Conservation (phyloP, 1,140 invertebrate species). For the Drosophila truncata region DNA sequence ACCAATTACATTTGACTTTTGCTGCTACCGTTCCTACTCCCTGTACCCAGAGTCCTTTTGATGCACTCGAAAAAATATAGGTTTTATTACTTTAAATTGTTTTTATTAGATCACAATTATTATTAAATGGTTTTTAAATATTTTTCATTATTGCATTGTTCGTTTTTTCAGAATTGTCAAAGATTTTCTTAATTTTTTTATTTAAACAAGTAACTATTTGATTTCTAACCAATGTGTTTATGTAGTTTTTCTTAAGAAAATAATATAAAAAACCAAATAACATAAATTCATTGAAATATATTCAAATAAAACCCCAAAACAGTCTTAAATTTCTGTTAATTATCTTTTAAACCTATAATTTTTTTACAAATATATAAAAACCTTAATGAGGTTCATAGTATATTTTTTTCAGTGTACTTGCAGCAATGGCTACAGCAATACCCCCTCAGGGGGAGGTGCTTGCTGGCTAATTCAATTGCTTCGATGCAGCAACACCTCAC, state of each 20-base stretch:
- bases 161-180: too few relatives aligned
- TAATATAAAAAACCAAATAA: too few relatives aligned
- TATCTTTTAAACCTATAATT: neutral
- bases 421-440: neutral
- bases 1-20: constrained; percentile 51
- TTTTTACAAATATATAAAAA: neutral
- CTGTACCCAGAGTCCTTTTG: neutral
- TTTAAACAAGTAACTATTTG: too few relatives aligned
- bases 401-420: neutral
- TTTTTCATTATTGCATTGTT: too few relatives aligned
- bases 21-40: neutral
- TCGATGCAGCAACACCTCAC: neutral
- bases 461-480: constrained; percentile 14
- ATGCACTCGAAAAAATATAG: neutral
- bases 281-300: neutral
- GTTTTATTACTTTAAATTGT: too few relatives aligned
- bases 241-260: too few relatives aligned
- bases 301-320: neutral
- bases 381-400: too few relatives aligned
- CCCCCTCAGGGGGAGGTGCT: neutral
- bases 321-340: neutral
- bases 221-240: too few relatives aligned
- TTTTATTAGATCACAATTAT: neutral
- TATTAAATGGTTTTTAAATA: too few relatives aligned
- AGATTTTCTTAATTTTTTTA: too few relatives aligned